Evolutionary conservation across 2,113 vertebrate genomes (phyloP).

Genomic region (Gasterosteus nipponicus): DNA sequence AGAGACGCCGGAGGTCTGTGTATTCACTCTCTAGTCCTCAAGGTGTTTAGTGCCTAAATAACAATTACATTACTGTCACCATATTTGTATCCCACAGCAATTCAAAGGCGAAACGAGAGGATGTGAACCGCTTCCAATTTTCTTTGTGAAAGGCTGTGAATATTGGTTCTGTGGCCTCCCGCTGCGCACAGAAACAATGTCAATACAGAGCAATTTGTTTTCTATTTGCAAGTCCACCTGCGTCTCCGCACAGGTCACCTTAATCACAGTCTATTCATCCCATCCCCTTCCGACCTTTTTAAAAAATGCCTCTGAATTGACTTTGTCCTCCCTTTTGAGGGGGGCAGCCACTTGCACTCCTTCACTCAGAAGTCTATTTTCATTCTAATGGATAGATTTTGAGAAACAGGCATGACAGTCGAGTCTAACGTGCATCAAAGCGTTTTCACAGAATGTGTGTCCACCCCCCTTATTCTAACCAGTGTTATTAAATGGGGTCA

Average conservation of each 20-base stretch:
- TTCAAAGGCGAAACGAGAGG: slow-evolving; percentile 2
- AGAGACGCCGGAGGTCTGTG: slow-evolving; percentile 4
- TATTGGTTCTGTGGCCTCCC: slow-evolving; percentile 48
- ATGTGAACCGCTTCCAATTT: slow-evolving; percentile 48
- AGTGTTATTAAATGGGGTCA: slow-evolving; percentile 43
- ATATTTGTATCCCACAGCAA: slow-evolving; percentile 34
- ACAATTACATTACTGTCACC: slow-evolving; percentile 31
- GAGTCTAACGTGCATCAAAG: slow-evolving; percentile 12
- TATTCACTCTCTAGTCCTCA: slow-evolving; percentile 18
- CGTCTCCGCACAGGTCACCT: slow-evolving; percentile 55
- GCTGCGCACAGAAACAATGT: slow-evolving; percentile 48
- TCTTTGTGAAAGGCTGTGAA: slow-evolving; percentile 51
- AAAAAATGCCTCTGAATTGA: slow-evolving; percentile 64
- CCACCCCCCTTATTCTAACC: slow-evolving; percentile 18
- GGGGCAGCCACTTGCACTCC: not conserved
- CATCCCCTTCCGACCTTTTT: slow-evolving; percentile 56
- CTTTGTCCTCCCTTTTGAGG: slow-evolving; percentile 38
- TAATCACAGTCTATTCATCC: slow-evolving; percentile 44
- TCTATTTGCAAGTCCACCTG: slow-evolving; percentile 78
- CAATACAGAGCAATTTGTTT: slow-evolving; percentile 73
- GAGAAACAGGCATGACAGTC: not conserved
- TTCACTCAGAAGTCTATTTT: slow-evolving; percentile 21
- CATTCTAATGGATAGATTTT: slow-evolving; percentile 2
- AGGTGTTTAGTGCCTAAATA: slow-evolving; percentile 22
- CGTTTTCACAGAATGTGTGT: slow-evolving; percentile 33